Evolutionary conservation across 2,888 invertebrate genomes (phyloP).

Genomic region (Crocallis elinguaria): DNA sequence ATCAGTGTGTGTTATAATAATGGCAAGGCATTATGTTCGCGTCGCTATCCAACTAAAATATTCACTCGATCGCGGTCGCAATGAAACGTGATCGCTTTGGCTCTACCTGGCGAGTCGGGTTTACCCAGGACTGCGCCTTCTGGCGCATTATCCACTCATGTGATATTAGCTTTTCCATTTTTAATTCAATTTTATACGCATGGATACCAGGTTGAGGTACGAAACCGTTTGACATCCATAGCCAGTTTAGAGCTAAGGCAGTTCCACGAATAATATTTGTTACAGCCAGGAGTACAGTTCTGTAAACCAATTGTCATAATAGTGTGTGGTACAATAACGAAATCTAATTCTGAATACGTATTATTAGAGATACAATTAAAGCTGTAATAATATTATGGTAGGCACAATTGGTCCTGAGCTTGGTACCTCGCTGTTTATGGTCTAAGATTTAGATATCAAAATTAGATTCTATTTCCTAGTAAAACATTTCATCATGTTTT

Average conservation of each 20-base stretch:
- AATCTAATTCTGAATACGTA: too few relatives aligned
- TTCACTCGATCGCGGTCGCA: slow-evolving; percentile 34
- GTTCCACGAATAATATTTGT: background rate
- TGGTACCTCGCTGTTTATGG: too few relatives aligned
- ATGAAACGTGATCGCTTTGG: slow-evolving; percentile 59
- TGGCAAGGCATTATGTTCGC: slow-evolving; percentile 17
- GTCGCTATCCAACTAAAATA: slow-evolving; percentile 27
- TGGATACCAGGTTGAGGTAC: background rate
- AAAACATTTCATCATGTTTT: too few relatives aligned
- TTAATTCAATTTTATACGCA: background rate
- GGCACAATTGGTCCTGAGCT: too few relatives aligned
- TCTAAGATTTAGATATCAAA: too few relatives aligned
- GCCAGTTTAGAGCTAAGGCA: background rate
- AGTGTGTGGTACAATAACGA: too few relatives aligned
- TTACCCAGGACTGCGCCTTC: slow-evolving; percentile 2
- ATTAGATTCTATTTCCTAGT: too few relatives aligned
- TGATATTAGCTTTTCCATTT: slow-evolving; percentile 7
- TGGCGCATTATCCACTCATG: slow-evolving; percentile 10
- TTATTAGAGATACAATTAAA: too few relatives aligned
- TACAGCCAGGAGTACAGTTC: background rate
- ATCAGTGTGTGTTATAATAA: slow-evolving; percentile 18
- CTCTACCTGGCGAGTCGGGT: slow-evolving; percentile 17
- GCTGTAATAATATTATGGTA: too few relatives aligned
- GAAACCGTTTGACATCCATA: background rate
- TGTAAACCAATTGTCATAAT: too few relatives aligned